Evolutionary conservation across 2,113 vertebrate species (phyloP).

Genomic region (Paramisgurnus dabryanus): DNA sequence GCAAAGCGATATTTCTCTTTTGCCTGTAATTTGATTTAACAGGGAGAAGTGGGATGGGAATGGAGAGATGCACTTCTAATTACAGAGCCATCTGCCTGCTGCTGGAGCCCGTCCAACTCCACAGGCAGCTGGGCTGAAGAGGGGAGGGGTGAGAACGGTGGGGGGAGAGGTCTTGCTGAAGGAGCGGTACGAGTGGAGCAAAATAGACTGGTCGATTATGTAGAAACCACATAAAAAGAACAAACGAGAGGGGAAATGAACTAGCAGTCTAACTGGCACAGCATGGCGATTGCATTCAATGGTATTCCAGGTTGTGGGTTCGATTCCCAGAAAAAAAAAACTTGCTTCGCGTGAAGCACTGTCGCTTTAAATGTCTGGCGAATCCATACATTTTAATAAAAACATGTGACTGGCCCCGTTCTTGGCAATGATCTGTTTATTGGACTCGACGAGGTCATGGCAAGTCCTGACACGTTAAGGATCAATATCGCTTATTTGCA

Average conservation of each 20-base stretch:
- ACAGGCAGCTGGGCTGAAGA: slow-evolving; percentile 84
- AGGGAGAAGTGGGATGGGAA: slow-evolving; percentile 81
- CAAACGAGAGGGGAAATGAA: slow-evolving; percentile 16
- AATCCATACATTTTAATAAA: not conserved
- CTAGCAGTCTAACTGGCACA: no score
- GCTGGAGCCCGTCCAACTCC: slow-evolving; percentile 83
- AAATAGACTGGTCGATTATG: slow-evolving; percentile 74
- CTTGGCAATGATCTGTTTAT: slow-evolving; percentile 11
- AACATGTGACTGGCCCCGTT: slow-evolving; percentile 11
- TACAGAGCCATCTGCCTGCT: slow-evolving; percentile 87
- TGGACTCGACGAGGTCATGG: not conserved
- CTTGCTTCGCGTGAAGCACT: no score
- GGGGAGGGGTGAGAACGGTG: slow-evolving; percentile 67
- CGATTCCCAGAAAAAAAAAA: no score
- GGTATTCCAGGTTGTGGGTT: no score
- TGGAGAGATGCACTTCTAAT: slow-evolving; percentile 83
- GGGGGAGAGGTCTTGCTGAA: slow-evolving; percentile 64
- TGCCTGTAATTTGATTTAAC: slow-evolving; percentile 89
- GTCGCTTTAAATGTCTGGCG: no score
- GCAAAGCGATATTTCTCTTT: slow-evolving; percentile 80
- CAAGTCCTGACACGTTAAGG: slow-evolving; percentile 15
- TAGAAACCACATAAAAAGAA: slow-evolving; percentile 68
- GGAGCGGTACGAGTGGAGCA: slow-evolving; percentile 46
- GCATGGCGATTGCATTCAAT: no score
- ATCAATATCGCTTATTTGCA: slow-evolving; percentile 17